Evolutionary conservation across 2,113 vertebrate genomes (phyloP).

Genomic region (Pleuronectes platessa): DNA sequence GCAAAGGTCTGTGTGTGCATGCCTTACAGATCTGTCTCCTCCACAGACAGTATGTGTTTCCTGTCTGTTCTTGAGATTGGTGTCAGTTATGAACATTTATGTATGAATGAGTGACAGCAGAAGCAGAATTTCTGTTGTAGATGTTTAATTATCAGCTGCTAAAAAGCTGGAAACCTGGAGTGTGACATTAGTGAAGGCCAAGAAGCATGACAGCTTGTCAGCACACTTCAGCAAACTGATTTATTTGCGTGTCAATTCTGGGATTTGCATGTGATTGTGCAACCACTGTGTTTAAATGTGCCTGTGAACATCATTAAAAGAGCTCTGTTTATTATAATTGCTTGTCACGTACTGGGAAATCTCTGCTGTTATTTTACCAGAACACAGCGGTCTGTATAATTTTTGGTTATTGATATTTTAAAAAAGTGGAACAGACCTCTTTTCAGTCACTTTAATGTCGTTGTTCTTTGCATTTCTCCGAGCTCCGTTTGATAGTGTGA

Average conservation of each 20-base stretch:
- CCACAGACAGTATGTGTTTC: neutral
- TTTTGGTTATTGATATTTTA: neutral
- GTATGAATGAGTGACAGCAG: conserved; percentile 2
- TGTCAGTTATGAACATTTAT: conserved; percentile 17
- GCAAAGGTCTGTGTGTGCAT: conserved; percentile 5
- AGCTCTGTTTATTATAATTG: neutral
- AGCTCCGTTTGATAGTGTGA: conserved; percentile 5
- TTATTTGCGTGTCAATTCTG: conserved; percentile 1
- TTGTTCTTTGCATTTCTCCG: neutral
- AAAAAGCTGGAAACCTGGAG: neutral
- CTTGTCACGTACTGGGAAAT: neutral
- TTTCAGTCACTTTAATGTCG: neutral
- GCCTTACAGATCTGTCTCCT: neutral
- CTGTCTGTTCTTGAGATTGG: neutral
- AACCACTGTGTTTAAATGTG: neutral
- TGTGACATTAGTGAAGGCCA: conserved; percentile 18
- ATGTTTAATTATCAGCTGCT: conserved; percentile 15
- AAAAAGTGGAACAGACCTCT: neutral
- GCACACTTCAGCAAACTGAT: conserved; percentile 6
- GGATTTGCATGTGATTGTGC: conserved; percentile 2
- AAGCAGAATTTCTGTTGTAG: neutral
- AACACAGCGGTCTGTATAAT: neutral
- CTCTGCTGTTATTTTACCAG: neutral
- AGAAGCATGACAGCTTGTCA: conserved; percentile 22
- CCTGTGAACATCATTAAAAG: neutral